Evolutionary conservation across 2,888 invertebrate genomes (phyloP).

Genomic region (Corythucha ciliata): DNA sequence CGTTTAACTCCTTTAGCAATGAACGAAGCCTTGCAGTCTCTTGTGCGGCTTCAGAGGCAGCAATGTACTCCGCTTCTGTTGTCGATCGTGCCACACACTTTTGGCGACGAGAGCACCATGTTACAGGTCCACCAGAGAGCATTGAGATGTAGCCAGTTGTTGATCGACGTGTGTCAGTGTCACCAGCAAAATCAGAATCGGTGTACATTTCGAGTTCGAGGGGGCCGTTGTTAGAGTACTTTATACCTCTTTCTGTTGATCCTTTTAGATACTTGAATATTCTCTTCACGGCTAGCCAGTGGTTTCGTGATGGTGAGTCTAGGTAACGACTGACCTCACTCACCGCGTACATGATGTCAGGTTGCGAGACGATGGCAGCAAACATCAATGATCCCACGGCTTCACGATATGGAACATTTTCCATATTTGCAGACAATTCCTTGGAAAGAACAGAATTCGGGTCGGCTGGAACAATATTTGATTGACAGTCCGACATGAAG

Average conservation of each 20-base stretch:
- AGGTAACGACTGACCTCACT: slow-evolving; percentile 2
- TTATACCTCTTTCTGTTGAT: slow-evolving; percentile 11
- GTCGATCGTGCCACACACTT: slow-evolving; percentile 13
- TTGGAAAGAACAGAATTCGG: too few species aligned
- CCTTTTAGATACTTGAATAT: slow-evolving; percentile 25
- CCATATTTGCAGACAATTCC: background rate
- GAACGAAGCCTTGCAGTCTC: background rate
- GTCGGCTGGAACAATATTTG: background rate
- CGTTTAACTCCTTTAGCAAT: background rate
- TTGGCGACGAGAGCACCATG: slow-evolving; percentile 7
- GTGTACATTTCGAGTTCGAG: slow-evolving; percentile 29
- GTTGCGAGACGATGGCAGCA: slow-evolving; percentile 5
- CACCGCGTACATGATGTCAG: slow-evolving; percentile 25
- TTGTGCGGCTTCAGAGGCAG: background rate
- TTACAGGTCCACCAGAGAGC: background rate
- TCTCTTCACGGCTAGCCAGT: slow-evolving; percentile 16
- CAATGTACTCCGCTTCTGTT: slow-evolving; percentile 1
- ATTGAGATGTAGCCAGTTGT: background rate
- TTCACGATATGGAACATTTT: slow-evolving; percentile 14
- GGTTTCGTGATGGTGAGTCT: background rate
- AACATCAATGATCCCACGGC: slow-evolving; percentile 19
- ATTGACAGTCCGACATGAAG: slow-evolving; percentile 8
- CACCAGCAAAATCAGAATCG: slow-evolving; percentile 33
- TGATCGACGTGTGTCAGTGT: slow-evolving; percentile 13
- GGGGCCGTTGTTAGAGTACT: slow-evolving; percentile 22